These are phyloP conservation scores for Otolemur crassicaudatus DNA, from an alignment of 2,797 vertebrate species.

Conservation along the genomic window DNA sequence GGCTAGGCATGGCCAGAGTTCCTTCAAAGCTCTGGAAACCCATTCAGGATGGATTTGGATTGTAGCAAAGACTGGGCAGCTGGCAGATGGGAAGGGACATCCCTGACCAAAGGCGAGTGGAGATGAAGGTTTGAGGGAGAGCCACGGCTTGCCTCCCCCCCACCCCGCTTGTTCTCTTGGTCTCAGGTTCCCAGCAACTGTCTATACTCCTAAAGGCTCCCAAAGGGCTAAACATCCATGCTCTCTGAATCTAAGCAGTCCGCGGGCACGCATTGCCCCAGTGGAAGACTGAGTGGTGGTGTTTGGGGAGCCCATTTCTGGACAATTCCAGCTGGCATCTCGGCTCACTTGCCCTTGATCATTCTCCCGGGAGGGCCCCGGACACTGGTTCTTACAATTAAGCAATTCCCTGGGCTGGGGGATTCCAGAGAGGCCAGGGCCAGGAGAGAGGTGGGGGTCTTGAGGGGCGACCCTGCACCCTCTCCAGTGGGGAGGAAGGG, in stretches of 20 bases:
- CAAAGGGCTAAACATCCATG: rapidly evolving
- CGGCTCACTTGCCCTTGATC: slow-evolving; percentile 5
- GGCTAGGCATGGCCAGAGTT: rapidly evolving
- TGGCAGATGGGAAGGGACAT: neutral
- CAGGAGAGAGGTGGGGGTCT: neutral
- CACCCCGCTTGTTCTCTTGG: neutral
- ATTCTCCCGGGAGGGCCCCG: slow-evolving; percentile 22
- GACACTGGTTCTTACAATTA: slow-evolving; percentile 26
- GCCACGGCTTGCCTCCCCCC: rapidly evolving
- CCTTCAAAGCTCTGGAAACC: neutral
- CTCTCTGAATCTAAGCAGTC: rapidly evolving
- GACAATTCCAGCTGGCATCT: neutral
- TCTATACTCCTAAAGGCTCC: rapidly evolving
- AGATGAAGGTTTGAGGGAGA: rapidly evolving
- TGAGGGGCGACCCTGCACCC: neutral
- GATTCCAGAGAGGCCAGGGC: neutral
- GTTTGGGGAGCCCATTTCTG: neutral
- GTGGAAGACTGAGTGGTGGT: neutral
- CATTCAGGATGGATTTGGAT: rapidly evolving
- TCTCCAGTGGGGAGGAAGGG: neutral
- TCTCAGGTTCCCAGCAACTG: rapidly evolving
- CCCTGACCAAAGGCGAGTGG: neutral
- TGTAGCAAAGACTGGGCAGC: rapidly evolving
- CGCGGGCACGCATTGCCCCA: rapidly evolving
- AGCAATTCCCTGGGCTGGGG: slow-evolving; percentile 64